Base-by-base conservation (phyloP, 2,797 vertebrate species). In the Otus scops region DNA sequence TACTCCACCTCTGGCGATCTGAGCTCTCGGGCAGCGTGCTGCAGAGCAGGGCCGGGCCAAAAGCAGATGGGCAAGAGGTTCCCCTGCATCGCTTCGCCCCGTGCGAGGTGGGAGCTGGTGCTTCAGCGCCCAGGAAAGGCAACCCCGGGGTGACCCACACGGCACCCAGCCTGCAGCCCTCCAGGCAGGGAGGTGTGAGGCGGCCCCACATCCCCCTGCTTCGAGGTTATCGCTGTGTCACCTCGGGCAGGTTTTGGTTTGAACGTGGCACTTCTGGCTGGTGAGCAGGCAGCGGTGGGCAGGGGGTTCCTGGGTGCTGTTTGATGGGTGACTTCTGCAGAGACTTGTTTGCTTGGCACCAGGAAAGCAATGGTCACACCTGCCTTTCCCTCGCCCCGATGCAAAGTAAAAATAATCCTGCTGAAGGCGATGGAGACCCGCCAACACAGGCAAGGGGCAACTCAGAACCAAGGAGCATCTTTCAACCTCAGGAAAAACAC, bases 261-360 rank as follows among this genome's bases (percentile, higher is more conserved):
- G 63, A 32, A 39, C 3, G 20, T 3, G 48, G 16, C 3, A 0
- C n/a, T 39, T 78, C 1, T 4, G 28, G 39, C 14, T 1, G 27
- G 54, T 14, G 51, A 60, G 51, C 21, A 22, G 45, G 21, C 38
- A 38, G 59, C 8, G 3, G 39, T 1, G 6, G 9, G 41, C 21
- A 61, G 71, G 64, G n/a, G 19, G 17, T 30, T 36, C 50, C 74
- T 13, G 45, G 39, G 24, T 57, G 71, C n/a, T 39, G 20, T 36
- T 57, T 17, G 32, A 20, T 26, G 32, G 21, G 22, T 0, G 5
- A 48, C 15, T 27, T 41, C 50, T 43, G 26, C 23, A 39, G 71
- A 50, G 2, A 18, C 11, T 26, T 7, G 0, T 73, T 64, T 0
- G 1, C 22, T 53, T 41, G 30, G 21, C 30, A 30, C 21, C 2